phyloP scores from a whole-genome alignment of 2,113 vertebrate genomes.

The Silurus asotus region DNA sequence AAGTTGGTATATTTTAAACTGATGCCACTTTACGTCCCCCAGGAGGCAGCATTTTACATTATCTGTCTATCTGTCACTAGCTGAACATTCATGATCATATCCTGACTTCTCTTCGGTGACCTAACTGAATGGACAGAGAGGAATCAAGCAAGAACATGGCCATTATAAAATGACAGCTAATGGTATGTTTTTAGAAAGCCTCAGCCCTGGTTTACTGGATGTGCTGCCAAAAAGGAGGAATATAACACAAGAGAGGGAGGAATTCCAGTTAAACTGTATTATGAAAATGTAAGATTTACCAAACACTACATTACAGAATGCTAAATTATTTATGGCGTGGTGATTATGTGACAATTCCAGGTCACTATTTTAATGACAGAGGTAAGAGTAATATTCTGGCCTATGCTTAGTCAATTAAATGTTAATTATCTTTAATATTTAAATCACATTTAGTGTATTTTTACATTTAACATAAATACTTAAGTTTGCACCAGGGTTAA shows the following conservation, averaged over 20 bases:
- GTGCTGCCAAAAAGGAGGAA: background rate
- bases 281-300: conserved; percentile 1
- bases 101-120: conserved; percentile 1
- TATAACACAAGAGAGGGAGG: background rate
- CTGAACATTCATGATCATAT: conserved; percentile 46
- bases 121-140: conserved; percentile 19
- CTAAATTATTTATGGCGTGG: background rate
- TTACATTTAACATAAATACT: background rate
- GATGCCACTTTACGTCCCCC: conserved; percentile 46
- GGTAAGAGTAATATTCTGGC: background rate
- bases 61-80: conserved; percentile 68
- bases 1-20: conserved; percentile 72
- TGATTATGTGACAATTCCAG: background rate
- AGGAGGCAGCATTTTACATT: conserved; percentile 36
- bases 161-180: conserved; percentile 14
- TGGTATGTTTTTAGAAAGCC: background rate
- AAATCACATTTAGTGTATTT: background rate
- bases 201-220: background rate
- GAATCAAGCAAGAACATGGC: background rate
- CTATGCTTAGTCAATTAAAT: background rate
- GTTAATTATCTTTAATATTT: background rate
- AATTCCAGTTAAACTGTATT: background rate
- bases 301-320: background rate
- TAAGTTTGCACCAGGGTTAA: background rate
- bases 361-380: background rate